phyloP scores from a whole-genome alignment of 2,113 vertebrate species.

The Jaculus jaculus region DNA sequence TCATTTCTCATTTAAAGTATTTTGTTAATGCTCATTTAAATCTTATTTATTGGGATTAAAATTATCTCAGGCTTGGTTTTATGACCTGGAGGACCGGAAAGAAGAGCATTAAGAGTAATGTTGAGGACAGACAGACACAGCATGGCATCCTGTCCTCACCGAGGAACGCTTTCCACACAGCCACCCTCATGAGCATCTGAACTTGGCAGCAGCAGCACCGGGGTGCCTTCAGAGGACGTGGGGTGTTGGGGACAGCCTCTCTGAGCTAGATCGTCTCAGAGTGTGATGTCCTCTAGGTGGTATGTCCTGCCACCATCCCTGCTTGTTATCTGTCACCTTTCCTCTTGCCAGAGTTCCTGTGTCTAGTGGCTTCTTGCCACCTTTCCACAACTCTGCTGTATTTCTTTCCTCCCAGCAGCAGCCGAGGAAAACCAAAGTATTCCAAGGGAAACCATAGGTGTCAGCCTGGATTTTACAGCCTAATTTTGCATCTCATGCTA shows the following conservation, averaged over 20 bases:
- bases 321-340: background rate
- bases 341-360: background rate
- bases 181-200: background rate
- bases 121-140: accelerated
- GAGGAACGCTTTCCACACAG: background rate
- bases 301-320: background rate
- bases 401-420: conserved; percentile 52
- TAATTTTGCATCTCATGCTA: background rate
- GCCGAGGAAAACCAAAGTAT: conserved; percentile 26
- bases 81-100: background rate
- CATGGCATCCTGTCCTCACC: accelerated
- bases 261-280: background rate
- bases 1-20: background rate
- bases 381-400: conserved; percentile 45
- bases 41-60: background rate
- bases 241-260: background rate
- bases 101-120: background rate
- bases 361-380: conserved; percentile 33
- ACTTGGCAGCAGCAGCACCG: background rate
- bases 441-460: background rate
- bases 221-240: background rate
- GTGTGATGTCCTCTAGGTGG: background rate
- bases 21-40: background rate
- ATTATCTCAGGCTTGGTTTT: background rate
- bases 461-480: background rate